A percentile compares a stretch with the other conserved stretches of the same genome.
These are phyloP conservation scores for Clistopyga incitator DNA, from an alignment of 2,888 invertebrate species.

Conservation along the genomic window DNA sequence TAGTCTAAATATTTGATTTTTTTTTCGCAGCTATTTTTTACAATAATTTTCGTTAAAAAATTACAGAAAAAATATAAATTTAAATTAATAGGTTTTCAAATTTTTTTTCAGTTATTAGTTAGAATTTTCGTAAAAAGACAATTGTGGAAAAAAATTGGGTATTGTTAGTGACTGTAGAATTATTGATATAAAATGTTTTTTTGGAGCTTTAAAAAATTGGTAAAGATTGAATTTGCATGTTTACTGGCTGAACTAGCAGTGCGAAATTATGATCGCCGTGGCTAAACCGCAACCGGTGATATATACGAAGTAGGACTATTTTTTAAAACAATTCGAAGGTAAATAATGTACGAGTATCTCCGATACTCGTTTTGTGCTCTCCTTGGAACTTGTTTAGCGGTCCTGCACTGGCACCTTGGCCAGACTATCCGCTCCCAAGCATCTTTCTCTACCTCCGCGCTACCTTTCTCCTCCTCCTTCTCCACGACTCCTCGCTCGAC, in stretches of 20 bases:
- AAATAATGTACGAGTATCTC: constrained; percentile 36
- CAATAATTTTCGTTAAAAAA: no score
- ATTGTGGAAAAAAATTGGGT: no score
- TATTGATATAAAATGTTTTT: neutral
- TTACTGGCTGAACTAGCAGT: neutral
- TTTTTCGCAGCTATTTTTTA: no score
- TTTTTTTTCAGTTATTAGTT: no score
- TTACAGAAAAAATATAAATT: no score
- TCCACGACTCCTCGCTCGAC: constrained; percentile 27
- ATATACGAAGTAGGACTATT: neutral
- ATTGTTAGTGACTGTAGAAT: no score
- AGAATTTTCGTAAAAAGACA: no score
- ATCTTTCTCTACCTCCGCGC: constrained; percentile 49
- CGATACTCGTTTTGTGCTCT: constrained; percentile 52
- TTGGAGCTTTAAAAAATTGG: neutral
- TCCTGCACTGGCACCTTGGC: constrained; percentile 45
- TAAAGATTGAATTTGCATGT: neutral
- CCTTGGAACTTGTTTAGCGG: constrained; percentile 62
- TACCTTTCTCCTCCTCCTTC: constrained; percentile 47
- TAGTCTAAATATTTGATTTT: neutral
- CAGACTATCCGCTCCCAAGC: constrained; percentile 34
- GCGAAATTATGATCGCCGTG: neutral
- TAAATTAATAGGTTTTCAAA: no score
- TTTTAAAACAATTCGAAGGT: constrained; percentile 36
- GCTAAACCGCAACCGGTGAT: neutral